Conservation (phyloP, 2,797 vertebrate species). For the Hydrophis major region DNA sequence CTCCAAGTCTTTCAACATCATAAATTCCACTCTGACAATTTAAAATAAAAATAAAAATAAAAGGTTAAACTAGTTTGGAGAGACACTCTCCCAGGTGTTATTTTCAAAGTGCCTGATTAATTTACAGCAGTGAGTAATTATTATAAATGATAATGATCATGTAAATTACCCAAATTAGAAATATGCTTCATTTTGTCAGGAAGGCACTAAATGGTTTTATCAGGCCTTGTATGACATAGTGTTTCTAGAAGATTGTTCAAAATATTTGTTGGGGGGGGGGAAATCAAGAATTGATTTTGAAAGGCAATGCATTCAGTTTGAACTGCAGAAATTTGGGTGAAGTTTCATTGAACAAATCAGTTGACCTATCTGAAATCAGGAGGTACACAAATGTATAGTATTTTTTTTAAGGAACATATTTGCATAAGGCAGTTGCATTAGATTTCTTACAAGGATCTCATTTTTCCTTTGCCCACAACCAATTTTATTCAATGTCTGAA, state of each 20-base stretch:
- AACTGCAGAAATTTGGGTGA: constrained; percentile 44
- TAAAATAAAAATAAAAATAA: constrained; percentile 64
- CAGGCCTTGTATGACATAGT: constrained; percentile 32
- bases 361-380: not conserved
- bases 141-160: constrained; percentile 71
- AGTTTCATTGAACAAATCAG: constrained; percentile 9
- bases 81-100: constrained; percentile 73
- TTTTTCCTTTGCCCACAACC: not conserved
- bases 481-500: not conserved
- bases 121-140: constrained; percentile 66
- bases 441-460: not conserved
- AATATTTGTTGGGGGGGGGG: not conserved
- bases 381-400: not conserved
- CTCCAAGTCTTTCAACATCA: constrained; percentile 85
- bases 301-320: not conserved
- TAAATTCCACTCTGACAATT: constrained; percentile 82
- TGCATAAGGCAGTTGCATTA: not conserved
- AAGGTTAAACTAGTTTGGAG: constrained; percentile 70
- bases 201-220: constrained; percentile 57
- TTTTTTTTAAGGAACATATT: not conserved
- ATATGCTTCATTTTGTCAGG: constrained; percentile 60
- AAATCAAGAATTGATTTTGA: not conserved
- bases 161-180: constrained; percentile 67
- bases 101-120: constrained; percentile 72
- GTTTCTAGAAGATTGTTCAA: not conserved